phyloP scores from a whole-genome alignment of 2,888 invertebrate species.

The Gryllus longicercus region DNA sequence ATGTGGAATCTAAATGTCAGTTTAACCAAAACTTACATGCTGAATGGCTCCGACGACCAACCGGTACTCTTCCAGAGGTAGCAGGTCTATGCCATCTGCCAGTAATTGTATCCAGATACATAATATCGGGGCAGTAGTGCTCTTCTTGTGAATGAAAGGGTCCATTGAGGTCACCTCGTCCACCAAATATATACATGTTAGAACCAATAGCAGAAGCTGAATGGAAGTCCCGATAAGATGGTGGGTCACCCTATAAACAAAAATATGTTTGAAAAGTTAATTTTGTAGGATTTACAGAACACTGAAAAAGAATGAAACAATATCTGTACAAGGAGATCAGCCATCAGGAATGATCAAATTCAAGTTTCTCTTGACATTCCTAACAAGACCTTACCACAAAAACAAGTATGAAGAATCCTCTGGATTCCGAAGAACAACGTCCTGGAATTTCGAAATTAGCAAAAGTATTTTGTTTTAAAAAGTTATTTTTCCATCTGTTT shows the following conservation, averaged over 20 bases:
- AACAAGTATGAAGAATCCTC: too few species aligned
- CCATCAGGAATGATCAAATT: too few species aligned
- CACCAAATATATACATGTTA: constrained; percentile 87
- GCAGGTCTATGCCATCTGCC: constrained; percentile 65
- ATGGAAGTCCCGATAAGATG: constrained; percentile 82
- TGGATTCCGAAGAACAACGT: too few species aligned
- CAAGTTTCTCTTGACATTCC: too few species aligned
- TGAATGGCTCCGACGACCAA: constrained; percentile 85
- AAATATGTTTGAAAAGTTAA: constrained; percentile 23
- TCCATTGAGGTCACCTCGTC: constrained; percentile 71
- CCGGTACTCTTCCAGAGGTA: constrained; percentile 63
- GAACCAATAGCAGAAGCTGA: constrained; percentile 73
- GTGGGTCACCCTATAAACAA: constrained; percentile 57
- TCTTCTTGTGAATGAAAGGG: constrained; percentile 65
- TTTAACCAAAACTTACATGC: constrained; percentile 63
- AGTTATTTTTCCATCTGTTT: too few species aligned
- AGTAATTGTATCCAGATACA: constrained; percentile 68
- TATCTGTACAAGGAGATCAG: too few species aligned
- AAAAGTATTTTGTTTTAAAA: too few species aligned
- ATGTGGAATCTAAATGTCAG: too few species aligned
- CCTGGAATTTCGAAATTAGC: too few species aligned
- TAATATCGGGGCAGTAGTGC: constrained; percentile 72
- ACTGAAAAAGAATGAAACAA: too few species aligned
- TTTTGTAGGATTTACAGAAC: too few species aligned
- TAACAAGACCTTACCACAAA: too few species aligned